Base-by-base conservation (phyloP, 2,888 invertebrate genomes). In the Dryomyza anilis region DNA sequence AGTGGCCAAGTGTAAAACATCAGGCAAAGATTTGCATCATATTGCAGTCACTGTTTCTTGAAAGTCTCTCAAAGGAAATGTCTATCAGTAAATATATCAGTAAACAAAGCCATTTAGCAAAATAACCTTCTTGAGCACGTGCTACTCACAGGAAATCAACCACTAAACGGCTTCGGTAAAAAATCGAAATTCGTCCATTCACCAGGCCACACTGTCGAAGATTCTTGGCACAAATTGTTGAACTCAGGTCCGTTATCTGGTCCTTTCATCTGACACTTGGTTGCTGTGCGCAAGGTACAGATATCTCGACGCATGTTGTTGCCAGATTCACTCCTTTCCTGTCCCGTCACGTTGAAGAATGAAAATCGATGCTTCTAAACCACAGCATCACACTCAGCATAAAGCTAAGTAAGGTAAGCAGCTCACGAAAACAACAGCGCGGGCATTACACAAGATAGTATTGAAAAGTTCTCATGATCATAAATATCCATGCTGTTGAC, bases 161-260 rank as follows among this genome's bases (percentile, higher is more conserved):
- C n/a, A n/a, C n/a, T n/a, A n/a, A n/a, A n/a, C n/a, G n/a, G 12
- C 27, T n/a, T 7, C 2, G 5, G 56, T 30, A 55, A 19, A 30
- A 56, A 64, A 59, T 64, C 55, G 59, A 64, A 59, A 55, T 55
- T 64, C 46, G 30, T 52, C 60, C 64, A 64, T 64, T 64, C 64
- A 64, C 60, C 52, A 53, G 57, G 50, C 45, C 21, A 23, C 60
- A 60, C 45, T 59, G 55, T 59, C 50, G 52, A 43, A 55, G 53
- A 45, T 59, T 59, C 64, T 64, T 59, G n/a, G n/a, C 56, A 48
- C 52, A 58, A 16, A 50, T 63, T 36, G 36, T 19, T 57, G 65
- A 65, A 65, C 69, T 66, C 58, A 64, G 58, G 63, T 33, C 55
- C 23, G 27, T 64, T 63, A 63, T 59, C 75, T 73, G 72, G 72